Evolutionary conservation across 2,113 vertebrate genomes (phyloP).

Genomic region (Capreolus pygargus): DNA sequence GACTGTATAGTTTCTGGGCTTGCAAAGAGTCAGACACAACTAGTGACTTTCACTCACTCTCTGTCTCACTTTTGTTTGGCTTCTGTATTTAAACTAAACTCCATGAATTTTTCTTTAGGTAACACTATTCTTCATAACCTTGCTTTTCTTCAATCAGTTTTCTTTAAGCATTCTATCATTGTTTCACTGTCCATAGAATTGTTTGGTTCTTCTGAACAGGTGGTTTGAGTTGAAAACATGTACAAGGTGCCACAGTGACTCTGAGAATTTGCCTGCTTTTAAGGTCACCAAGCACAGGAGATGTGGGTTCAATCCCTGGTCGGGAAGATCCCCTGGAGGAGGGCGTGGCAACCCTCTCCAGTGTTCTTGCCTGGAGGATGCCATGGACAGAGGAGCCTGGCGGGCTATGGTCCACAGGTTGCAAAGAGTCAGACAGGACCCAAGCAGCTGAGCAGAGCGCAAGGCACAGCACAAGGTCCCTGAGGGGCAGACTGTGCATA

Average conservation of each 20-base stretch:
- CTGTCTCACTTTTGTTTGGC: neutral
- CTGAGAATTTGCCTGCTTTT: neutral
- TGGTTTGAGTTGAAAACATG: slow-evolving; percentile 15
- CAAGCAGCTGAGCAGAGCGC: fast-evolving
- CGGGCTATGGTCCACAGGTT: neutral
- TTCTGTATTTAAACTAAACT: neutral
- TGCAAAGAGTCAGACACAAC: neutral
- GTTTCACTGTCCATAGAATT: neutral
- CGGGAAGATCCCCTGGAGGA: neutral
- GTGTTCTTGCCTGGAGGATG: neutral
- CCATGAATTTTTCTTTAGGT: neutral
- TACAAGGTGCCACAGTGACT: neutral
- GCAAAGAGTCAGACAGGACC: neutral
- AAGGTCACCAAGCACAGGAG: neutral
- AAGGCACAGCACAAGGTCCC: neutral
- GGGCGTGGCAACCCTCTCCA: neutral
- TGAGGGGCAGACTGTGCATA: neutral
- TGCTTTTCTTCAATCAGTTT: neutral
- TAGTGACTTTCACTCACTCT: neutral
- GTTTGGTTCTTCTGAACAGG: neutral
- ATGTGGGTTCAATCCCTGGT: neutral
- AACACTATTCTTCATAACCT: neutral
- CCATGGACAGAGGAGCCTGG: neutral
- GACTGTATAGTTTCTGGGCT: neutral
- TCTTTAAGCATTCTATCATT: neutral